Evolutionary conservation across 2,797 vertebrate species (phyloP), one percentile per base, ranked within the genome.

Genomic region (Premnoplex brunnescens): DNA sequence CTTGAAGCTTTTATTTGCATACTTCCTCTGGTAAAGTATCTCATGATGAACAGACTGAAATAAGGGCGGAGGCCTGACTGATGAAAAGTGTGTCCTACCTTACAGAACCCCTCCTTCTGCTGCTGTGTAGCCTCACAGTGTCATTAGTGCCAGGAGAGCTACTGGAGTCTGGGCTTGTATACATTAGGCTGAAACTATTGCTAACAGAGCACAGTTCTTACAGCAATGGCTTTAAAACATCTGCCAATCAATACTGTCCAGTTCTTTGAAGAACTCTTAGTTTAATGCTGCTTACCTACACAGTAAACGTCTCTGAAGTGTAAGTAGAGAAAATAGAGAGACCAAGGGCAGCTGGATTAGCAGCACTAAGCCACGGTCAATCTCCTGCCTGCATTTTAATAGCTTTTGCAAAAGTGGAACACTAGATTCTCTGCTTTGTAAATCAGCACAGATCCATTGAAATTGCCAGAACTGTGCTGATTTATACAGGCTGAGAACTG

Each of bases 211-310:
- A 80, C 30, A 48, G 48, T 84, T 51, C 71, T 73, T 52, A 48
- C 43, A 86, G 87, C 43, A 85, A 87, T 10, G 46, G 49, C 72
- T 88, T 94, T 88, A 85, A 95, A 93, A 77, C 17, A 24, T 59
- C 87, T 96, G 73, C 71, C 76, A 78, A 49, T 93, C 89, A 86
- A 88, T 89, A n/a, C 34, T 69, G 73, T 27, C 91, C 82, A 75
- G 66, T 74, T 62, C 84, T 96, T 94, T 95, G 85, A 96, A 96
- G 85, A 88, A 75, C 63, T 91, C 76, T 86, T 73, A 77, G 62
- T 87, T 91, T 94, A 84, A 88, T 95, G 85, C 62, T 94, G 73
- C 95, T 92, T 91, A 84, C 91, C 79, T 91, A 24, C 44, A 67
- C 24, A 59, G 66, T 23, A 69, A 82, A 75, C 60, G 41, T 80